These are phyloP conservation scores for Pteronura brasiliensis DNA, from an alignment of 2,113 vertebrate genomes.

Conservation along the genomic window DNA sequence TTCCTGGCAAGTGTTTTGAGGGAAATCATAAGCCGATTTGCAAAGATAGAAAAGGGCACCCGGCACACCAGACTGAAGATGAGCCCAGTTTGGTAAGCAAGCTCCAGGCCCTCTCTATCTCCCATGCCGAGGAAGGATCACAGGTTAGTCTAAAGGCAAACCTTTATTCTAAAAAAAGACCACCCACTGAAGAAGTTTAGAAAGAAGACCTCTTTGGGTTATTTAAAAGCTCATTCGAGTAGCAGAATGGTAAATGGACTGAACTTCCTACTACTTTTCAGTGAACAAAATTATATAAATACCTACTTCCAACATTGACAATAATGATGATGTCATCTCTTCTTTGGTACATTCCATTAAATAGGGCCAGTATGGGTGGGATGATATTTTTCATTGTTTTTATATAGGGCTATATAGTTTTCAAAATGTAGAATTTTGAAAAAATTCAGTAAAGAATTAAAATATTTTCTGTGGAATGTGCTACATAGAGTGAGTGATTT, in stretches of 20 bases:
- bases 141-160: neutral
- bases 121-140: neutral
- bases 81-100: neutral
- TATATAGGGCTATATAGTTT: neutral
- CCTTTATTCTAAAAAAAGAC: neutral
- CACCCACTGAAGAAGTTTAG: neutral
- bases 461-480: neutral
- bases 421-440: neutral
- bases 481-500: neutral
- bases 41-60: neutral
- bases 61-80: neutral
- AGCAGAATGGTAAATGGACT: neutral
- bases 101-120: neutral
- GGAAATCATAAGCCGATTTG: neutral
- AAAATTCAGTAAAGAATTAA: neutral
- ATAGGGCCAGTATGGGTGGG: neutral
- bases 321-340: neutral
- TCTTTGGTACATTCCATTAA: neutral
- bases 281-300: neutral
- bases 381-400: neutral
- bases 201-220: neutral
- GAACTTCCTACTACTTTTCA: neutral
- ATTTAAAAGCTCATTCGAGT: neutral
- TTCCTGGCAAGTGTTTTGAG: neutral
- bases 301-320: neutral